These are phyloP conservation scores for Motacilla alba DNA, from an alignment of 2,113 vertebrate genomes.

Conservation along the genomic window DNA sequence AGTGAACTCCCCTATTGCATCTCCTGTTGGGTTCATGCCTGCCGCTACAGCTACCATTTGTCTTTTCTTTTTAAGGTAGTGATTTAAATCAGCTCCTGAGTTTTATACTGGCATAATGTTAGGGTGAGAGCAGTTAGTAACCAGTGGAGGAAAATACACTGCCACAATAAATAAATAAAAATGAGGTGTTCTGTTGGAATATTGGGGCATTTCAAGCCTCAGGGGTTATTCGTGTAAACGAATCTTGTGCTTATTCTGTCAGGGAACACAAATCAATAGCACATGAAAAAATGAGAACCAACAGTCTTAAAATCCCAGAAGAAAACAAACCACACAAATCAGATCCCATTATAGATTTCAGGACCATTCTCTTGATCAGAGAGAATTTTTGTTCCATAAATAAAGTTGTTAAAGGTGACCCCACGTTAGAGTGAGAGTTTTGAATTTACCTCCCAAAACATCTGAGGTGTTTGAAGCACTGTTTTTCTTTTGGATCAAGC, in stretches of 20 bases:
- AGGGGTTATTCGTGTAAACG: conserved; percentile 5
- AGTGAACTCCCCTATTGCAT: fast-evolving
- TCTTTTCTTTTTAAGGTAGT: neutral
- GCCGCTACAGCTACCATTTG: neutral
- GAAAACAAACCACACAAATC: neutral
- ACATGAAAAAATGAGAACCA: conserved; percentile 14
- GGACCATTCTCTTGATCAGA: neutral
- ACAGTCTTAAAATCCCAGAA: conserved; percentile 1
- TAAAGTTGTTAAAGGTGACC: neutral
- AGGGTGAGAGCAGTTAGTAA: neutral
- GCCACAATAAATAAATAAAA: conserved; percentile 9
- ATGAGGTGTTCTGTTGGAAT: neutral
- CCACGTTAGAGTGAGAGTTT: neutral
- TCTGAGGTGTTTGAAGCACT: neutral
- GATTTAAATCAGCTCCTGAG: neutral
- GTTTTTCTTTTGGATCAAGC: neutral
- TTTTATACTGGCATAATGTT: neutral
- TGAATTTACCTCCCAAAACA: neutral
- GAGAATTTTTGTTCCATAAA: neutral
- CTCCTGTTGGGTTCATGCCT: neutral
- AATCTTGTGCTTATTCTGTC: conserved; percentile 33
- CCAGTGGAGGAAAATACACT: neutral
- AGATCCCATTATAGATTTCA: neutral
- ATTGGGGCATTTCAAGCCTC: neutral
- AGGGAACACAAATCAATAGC: conserved; percentile 8